A percentile compares a stretch with the other conserved stretches of the same genome.
Evolutionary conservation across 2,113 vertebrate species (phyloP).

Genomic region (Ptyas mucosa): DNA sequence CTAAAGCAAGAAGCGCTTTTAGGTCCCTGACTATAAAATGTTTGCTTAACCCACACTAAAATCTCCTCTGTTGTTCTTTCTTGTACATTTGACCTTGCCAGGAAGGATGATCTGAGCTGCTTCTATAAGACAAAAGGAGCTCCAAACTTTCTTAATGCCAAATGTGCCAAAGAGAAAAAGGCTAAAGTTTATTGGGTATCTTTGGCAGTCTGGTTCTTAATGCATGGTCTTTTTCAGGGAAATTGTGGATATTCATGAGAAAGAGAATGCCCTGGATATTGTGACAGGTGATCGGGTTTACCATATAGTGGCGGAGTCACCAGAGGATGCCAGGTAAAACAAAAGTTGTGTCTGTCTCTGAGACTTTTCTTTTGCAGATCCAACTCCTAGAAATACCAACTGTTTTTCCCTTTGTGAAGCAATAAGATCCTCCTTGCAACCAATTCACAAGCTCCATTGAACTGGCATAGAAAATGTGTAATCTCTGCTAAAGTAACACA

Average conservation of each 20-base stretch:
- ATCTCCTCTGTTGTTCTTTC: too few relatives aligned
- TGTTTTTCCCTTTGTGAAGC: neutral
- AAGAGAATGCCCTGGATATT: slow-evolving; percentile 89
- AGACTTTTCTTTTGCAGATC: neutral
- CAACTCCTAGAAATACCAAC: neutral
- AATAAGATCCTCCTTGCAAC: neutral
- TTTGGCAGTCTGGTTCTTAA: slow-evolving; percentile 12
- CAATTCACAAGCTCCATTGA: neutral
- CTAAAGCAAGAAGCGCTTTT: neutral
- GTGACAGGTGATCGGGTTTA: slow-evolving; percentile 88
- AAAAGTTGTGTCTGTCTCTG: neutral
- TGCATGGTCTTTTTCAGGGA: slow-evolving; percentile 73
- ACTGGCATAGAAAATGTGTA: neutral
- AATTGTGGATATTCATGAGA: slow-evolving; percentile 91
- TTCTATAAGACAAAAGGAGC: neutral
- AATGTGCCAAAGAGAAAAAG: neutral
- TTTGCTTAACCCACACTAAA: neutral
- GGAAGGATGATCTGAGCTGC: neutral
- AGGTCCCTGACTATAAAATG: neutral
- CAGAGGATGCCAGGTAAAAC: slow-evolving; percentile 83
- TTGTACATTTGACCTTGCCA: neutral
- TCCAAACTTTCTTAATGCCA: neutral
- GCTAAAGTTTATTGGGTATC: neutral
- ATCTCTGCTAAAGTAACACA: neutral
- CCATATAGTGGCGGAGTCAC: slow-evolving; percentile 90